Evolutionary conservation across 2,113 vertebrate species (phyloP).

Genomic region (Aphyosemion australe): DNA sequence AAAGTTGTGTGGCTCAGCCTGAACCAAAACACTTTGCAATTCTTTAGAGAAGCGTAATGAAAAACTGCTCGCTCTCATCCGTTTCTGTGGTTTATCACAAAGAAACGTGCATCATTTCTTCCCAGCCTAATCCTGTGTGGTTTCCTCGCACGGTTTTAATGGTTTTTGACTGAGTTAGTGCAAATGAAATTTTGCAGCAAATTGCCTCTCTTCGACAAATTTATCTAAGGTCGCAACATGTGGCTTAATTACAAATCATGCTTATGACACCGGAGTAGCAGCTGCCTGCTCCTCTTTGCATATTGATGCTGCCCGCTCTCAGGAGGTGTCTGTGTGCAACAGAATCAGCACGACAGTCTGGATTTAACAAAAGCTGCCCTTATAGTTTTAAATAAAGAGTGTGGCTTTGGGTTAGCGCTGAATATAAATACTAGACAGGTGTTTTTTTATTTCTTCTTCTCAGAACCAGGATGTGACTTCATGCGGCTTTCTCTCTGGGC

Average conservation of each 20-base stretch:
- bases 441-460: conserved; percentile 12
- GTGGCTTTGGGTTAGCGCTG: conserved; percentile 7
- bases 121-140: conserved; percentile 23
- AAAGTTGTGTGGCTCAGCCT: conserved; percentile 24
- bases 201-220: conserved; percentile 25
- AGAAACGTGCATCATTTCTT: conserved; percentile 35
- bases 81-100: conserved; percentile 61
- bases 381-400: background rate
- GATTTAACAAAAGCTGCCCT: background rate
- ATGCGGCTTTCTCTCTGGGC: conserved; percentile 16
- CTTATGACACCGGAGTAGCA: conserved; percentile 18
- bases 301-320: background rate
- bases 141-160: conserved; percentile 33
- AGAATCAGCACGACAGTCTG: background rate
- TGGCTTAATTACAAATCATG: conserved; percentile 32
- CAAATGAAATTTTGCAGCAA: conserved; percentile 36
- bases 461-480: background rate
- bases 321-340: background rate
- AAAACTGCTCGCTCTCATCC: conserved; percentile 34
- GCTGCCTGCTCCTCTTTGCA: background rate
- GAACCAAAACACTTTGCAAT: conserved; percentile 45
- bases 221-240: conserved; percentile 26
- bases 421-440: conserved; percentile 15
- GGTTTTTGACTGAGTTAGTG: conserved; percentile 33
- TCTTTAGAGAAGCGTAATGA: conserved; percentile 44